Base-by-base conservation (phyloP, 2,113 vertebrate genomes). In the Cacatua alba region DNA sequence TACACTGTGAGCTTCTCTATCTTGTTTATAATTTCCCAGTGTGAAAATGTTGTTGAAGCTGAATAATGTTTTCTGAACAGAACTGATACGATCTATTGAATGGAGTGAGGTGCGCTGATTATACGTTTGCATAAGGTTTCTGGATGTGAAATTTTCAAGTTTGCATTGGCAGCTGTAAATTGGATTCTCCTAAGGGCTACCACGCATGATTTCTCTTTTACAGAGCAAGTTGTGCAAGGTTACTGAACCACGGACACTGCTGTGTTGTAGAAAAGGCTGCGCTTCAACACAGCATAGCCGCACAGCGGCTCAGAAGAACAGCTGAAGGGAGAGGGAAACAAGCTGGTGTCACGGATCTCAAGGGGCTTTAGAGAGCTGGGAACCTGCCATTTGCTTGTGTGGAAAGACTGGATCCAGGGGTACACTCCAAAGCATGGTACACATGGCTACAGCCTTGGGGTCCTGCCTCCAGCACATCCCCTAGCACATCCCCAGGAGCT, bases 261-360 rank as follows among this genome's bases (percentile, higher is more conserved):
- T 21, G 72, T n/a, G 55, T 17, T 3, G 5, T 9, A 59, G 82
- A 39, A n/a, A 59, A 64, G 82, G 49, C 79, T 81, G 31, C 0
- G 2, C 17, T 26, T 62, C 6, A 1, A 13, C 39, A 10, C 0
- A 0, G 26, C 1, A 1, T 15, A 35, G 33, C 39, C 17, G n/a
- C 77, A 41, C 51, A 19, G 72, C 29, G 17, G 60, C 72, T 63
- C 48, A 7, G 44, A 43, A 44, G 24, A 83, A 62, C 82, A 52
- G 75, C 41, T 77, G 80, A 16, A 85, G 33, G 26, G 29, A 85
- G 59, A 33, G 25, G 33, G 44, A 67, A 51, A 53, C 33, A 14
- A 62, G 39, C 19, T 0, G 4, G 29, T 35, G 24, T 7, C 9
- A 0, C 0, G 0, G 37, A 39, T 39, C 82, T 63, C 31, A 7